phyloP scores from a whole-genome alignment of 2,888 invertebrate genomes.

The Pyrrhosoma nymphula region DNA sequence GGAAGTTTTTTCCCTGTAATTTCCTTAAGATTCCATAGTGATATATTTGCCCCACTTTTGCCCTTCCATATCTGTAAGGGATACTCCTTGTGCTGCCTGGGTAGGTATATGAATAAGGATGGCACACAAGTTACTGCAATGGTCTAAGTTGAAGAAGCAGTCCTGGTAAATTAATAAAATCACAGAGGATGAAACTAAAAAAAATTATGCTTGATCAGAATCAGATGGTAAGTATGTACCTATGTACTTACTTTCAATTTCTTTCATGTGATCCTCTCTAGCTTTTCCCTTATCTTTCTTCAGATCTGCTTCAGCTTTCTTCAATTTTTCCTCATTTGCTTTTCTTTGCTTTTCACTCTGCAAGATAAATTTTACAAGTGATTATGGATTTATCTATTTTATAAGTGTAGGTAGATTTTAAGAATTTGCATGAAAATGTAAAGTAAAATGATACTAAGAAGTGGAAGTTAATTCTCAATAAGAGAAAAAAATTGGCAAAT shows the following conservation, averaged over 20 bases:
- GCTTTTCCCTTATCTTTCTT: constrained; percentile 73
- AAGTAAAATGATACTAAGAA: neutral
- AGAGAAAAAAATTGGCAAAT: too few relatives aligned
- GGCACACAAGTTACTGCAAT: too few relatives aligned
- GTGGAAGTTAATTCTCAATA: neutral
- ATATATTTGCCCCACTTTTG: too few relatives aligned
- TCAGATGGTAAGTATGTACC: too few relatives aligned
- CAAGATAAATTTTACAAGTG: constrained; percentile 9
- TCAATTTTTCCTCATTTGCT: constrained; percentile 84
- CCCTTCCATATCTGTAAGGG: too few relatives aligned
- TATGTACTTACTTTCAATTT: constrained; percentile 84
- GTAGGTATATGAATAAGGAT: too few relatives aligned
- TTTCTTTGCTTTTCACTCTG: constrained; percentile 78
- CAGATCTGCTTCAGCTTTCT: constrained; percentile 81
- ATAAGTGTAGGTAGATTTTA: neutral
- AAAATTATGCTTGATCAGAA: constrained; percentile 21
- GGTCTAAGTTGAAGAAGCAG: too few relatives aligned
- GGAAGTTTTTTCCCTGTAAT: too few relatives aligned
- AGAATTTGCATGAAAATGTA: neutral
- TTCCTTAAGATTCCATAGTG: too few relatives aligned
- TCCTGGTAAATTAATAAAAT: too few relatives aligned
- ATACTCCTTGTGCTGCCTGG: too few relatives aligned
- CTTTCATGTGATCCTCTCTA: constrained; percentile 85
- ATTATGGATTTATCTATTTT: constrained; percentile 28
- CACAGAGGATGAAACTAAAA: neutral